Conservation (phyloP, 2,888 invertebrate species). For the Pasiphila rectangulata region DNA sequence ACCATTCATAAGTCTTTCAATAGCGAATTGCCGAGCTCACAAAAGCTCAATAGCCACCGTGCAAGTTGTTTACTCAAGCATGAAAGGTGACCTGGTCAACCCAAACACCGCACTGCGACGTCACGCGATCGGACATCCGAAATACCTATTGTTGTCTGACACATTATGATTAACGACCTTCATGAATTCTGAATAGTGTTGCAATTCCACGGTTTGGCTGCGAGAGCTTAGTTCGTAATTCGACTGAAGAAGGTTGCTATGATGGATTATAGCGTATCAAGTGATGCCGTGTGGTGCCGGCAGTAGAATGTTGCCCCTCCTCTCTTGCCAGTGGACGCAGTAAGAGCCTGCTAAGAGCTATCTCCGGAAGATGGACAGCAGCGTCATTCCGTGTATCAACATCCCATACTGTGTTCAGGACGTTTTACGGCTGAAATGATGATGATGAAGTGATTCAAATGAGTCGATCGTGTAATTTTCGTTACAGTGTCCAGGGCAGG, state of each 20-base stretch:
- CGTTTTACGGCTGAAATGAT: no score
- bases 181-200: conserved; percentile 16
- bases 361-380: no score
- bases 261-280: neutral
- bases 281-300: no score
- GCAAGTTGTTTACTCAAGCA: conserved; percentile 17
- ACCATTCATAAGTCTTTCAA: no score
- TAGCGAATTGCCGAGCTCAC: neutral
- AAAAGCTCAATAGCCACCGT: conserved; percentile 4
- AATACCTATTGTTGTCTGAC: conserved; percentile 59
- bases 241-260: neutral
- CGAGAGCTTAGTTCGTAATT: neutral
- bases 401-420: no score
- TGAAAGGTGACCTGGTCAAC: conserved; percentile 30
- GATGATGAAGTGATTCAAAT: no score
- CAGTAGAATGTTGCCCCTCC: no score
- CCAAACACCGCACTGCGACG: conserved; percentile 55
- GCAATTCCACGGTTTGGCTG: conserved; percentile 1
- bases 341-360: no score
- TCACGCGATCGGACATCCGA: conserved; percentile 46
- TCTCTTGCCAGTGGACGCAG: no score
- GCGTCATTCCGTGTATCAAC: no score
- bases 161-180: conserved; percentile 39
- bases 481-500: no score
- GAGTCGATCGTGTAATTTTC: no score